These are phyloP conservation scores for Pseudomyrmex flavicornis DNA, from an alignment of 1,140 invertebrate species.

Conservation along the genomic window DNA sequence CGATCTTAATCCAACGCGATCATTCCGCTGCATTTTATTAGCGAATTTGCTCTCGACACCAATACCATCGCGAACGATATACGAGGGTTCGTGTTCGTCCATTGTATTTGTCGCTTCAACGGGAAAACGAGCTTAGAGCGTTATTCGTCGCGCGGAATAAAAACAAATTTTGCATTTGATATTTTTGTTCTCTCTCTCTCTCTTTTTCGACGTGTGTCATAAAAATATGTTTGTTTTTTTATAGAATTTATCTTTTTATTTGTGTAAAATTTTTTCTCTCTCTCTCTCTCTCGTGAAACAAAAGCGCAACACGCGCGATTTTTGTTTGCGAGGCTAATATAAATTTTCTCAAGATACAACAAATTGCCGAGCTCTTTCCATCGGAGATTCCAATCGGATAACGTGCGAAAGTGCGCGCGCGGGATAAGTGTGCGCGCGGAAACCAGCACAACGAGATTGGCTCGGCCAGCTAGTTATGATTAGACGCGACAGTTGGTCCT, in stretches of 20 bases:
- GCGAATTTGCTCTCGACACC: constrained; percentile 79
- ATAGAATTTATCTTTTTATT: no score
- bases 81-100: constrained; percentile 65
- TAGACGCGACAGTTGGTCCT: constrained; percentile 83
- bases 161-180: no score
- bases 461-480: constrained; percentile 80
- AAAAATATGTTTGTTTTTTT: no score
- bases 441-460: constrained; percentile 71
- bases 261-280: no score
- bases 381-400: not conserved
- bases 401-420: no score
- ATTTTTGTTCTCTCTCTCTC: no score
- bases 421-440: no score
- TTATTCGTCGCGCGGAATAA: not conserved
- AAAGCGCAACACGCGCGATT: no score
- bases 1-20: constrained; percentile 36
- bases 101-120: constrained; percentile 67
- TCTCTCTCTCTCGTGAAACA: no score
- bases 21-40: constrained; percentile 83
- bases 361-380: not conserved
- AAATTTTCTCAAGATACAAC: no score
- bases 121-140: not conserved
- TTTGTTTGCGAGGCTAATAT: no score
- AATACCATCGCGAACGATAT: constrained; percentile 42
- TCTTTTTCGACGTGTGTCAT: no score